Evolutionary conservation across 2,888 invertebrate genomes (phyloP), one percentile per base, ranked within the genome.

Genomic region (Sarcophaga variegata): DNA sequence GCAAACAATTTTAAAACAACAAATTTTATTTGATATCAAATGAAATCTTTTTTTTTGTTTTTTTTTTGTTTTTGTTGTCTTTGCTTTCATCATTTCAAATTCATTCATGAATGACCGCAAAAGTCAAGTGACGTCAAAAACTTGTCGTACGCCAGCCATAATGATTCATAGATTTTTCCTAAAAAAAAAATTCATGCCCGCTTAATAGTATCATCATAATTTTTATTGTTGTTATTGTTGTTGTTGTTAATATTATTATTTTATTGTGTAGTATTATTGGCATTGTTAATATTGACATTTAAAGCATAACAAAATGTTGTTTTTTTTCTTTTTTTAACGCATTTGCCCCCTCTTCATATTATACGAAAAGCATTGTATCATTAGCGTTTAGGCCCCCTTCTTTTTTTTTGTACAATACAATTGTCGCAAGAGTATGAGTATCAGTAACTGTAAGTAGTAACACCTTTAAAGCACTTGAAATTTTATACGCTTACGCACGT

Each of bases 91-190:
- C 17, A 54, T 54, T 49, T 4, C 0, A 54, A n/a, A 80, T 80
- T 81, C 60, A 66, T 81, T 70, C n/a, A 70, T 63, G 45, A 66
- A 60, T 75, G 10, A 70, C 6, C 22, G 20, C 54, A 54, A 63
- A 25, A 64, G 59, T 20, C 79, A 63, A 25, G 60, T 86, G 80
- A 86, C 86, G 86, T 86, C 83, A 86, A 83, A 72, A 79, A 72
- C 37, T 69, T 83, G 76, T 71, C 76, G 87, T 72, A 79, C 72
- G 84, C 87, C 79, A 79, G 27, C 17, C 8, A 2, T 8, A 5
- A 71, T 87, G 81, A 82, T 76, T 84, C 87, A 87, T 78, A 76
- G 54, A 63, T 25, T 49, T 72, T 67, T 60, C 37, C 10, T 37
- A 1, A 8, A 37, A 37, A 37, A 27, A 8, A 37, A 37, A 37